Evolutionary conservation across 2,797 vertebrate genomes (phyloP), one percentile per base, ranked within the genome.

Genomic region (Gallinago nigripennis): DNA sequence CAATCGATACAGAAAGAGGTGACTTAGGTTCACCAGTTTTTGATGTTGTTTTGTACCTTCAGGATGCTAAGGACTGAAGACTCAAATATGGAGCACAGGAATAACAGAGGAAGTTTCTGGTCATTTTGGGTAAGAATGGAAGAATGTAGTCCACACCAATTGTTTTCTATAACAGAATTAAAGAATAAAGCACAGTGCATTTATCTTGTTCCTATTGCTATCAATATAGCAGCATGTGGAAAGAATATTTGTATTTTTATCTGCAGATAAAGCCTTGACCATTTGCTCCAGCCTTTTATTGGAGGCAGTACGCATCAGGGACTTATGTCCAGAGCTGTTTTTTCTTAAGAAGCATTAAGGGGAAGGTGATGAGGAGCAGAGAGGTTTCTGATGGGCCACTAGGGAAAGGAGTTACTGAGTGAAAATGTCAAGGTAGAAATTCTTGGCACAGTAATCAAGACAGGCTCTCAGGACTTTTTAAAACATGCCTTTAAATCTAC

Each of bases 401-500:
- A 16, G 96, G 93, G 95, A 96, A 73, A 86, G 63, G 35, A 94
- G 64, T 50, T 94, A 94, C 89, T 84, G 92, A 96, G 71, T 86
- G 90, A 94, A 93, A 96, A 90, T 77, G 51, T 96, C 93, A 95
- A 95, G 91, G 94, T 87, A 84, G 82, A 82, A 96, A 95, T 96
- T 93, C 82, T 96, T 97, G 92, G 93, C 94, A 95, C 65, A 3
- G 3, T 64, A 79, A 90, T 92, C 90, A 75, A 94, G 88, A 84
- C 64, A 92, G 87, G 56, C 92, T 94, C 87, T 90, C 77, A 90
- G 77, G 87, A 84, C 82, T 64, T 95, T 90, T 92, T 64, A 95
- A 93, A 96, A 92, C 94, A 91, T 64, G 81, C 63, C 89, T 96
- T 94, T 84, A 97, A 91, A 95, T 97, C 93, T 96, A 95, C 93